Base-by-base conservation (phyloP, 2,113 vertebrate genomes). In the Oryzias celebensis region DNA sequence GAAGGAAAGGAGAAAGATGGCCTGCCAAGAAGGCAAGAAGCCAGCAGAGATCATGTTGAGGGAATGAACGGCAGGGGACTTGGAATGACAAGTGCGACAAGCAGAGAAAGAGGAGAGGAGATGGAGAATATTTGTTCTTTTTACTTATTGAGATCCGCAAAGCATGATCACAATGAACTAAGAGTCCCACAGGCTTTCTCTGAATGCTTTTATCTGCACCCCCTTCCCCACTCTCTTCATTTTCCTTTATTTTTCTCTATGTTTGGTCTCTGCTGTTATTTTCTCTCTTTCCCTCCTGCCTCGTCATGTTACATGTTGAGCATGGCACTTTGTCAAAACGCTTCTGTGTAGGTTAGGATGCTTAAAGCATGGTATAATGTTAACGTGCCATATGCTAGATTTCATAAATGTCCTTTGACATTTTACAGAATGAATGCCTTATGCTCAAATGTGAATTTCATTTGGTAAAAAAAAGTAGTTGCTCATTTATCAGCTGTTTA, bases 131-230 rank as follows among this genome's bases (percentile, higher is more conserved):
- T 86, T 85, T 87, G 77, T 83, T 85, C 58, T 78, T 73, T 87
- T 87, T 83, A 83, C 80, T 88, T 84, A 87, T 84, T 85, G 77
- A 85, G 58, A 83, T 78, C 74, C 73, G 69, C 71, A 74, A 84
- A 74, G 50, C 64, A 62, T 65, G 62, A 84, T 76, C 65, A 81
- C 65, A 75, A 58, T 72, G 58, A 78, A 22, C 52, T 67, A 16
- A 54, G 60, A 68, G 52, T 58, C 75, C 65, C 65, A 55, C 26
- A 53, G 70, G 74, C 73, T 73, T 68, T 82, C 28, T 52, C 54
- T 24, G 50, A 43, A 58, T 61, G 24, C 50, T 44, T 65, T 68
- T 47, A 45, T 71, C 52, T 70, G 65, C 60, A 62, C 44, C 26
- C 26, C 47, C 67, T 49, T 22, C 49, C 58, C 10, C 68, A 53